Evolutionary conservation across 2,888 invertebrate species (phyloP).

Genomic region (Argyresthia goedartella): DNA sequence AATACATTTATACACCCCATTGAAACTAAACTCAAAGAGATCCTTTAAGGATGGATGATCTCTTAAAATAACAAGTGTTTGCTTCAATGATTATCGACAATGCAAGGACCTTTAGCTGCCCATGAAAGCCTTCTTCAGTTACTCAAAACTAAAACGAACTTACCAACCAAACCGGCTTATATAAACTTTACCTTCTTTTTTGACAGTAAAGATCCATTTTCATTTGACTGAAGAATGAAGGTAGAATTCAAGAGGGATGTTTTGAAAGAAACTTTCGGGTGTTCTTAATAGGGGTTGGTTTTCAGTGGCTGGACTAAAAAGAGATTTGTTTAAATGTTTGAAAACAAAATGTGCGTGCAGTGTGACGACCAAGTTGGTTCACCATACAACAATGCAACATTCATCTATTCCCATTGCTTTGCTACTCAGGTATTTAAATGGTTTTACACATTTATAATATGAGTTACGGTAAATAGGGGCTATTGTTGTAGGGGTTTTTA

Average conservation of each 20-base stretch:
- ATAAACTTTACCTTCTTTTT: too few species aligned
- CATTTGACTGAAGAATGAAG: too few species aligned
- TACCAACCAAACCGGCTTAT: too few species aligned
- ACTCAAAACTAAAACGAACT: too few species aligned
- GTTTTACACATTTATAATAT: conserved; percentile 70
- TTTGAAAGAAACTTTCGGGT: background rate
- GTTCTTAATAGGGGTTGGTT: background rate
- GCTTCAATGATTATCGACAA: conserved; percentile 71
- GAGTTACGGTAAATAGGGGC: conserved; percentile 61
- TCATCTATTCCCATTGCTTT: conserved; percentile 46
- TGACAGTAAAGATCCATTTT: too few species aligned
- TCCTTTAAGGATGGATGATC: conserved; percentile 69
- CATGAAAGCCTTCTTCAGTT: conserved; percentile 47
- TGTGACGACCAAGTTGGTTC: conserved; percentile 67
- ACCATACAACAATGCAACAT: conserved; percentile 63
- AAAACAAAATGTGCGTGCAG: conserved; percentile 64
- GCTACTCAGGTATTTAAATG: conserved; percentile 66
- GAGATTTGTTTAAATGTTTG: conserved; percentile 29
- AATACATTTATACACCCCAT: conserved; percentile 64
- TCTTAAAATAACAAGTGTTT: conserved; percentile 73
- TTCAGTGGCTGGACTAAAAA: background rate
- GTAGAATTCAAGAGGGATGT: too few species aligned
- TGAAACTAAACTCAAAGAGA: conserved; percentile 52
- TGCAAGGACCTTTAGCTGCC: conserved; percentile 64
- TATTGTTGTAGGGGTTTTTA: conserved; percentile 47